phyloP scores from a whole-genome alignment of 2,113 vertebrate genomes.

The Pogonocichla stellata region DNA sequence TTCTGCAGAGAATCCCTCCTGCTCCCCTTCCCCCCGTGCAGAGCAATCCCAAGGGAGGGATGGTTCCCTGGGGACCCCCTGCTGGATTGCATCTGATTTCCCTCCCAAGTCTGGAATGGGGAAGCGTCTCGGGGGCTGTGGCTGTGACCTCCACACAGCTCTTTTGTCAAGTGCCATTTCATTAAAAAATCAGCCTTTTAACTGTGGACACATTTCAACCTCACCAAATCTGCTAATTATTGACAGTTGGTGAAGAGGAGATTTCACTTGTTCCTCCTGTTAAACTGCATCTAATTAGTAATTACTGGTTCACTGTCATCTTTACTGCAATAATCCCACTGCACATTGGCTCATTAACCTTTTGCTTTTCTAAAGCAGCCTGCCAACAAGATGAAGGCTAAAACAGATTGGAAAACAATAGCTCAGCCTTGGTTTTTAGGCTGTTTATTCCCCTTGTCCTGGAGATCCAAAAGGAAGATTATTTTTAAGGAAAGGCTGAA shows the following conservation, averaged over 20 bases:
- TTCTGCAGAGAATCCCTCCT: constrained; percentile 56
- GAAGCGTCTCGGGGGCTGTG: constrained; percentile 24
- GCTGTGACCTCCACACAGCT: constrained; percentile 51
- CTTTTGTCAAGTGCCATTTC: constrained; percentile 52
- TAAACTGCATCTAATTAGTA: constrained; percentile 88
- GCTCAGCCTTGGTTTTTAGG: constrained; percentile 69
- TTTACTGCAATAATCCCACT: constrained; percentile 75
- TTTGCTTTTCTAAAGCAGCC: constrained; percentile 80
- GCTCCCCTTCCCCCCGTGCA: background rate
- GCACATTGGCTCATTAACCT: constrained; percentile 85
- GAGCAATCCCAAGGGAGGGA: constrained; percentile 53
- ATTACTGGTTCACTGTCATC: constrained; percentile 82
- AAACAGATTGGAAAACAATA: constrained; percentile 82
- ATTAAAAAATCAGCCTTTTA: constrained; percentile 78
- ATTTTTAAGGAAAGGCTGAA: background rate
- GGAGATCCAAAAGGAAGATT: constrained; percentile 56
- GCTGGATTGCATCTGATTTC: constrained; percentile 61
- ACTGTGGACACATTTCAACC: constrained; percentile 83
- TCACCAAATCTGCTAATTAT: constrained; percentile 86
- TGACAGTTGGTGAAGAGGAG: constrained; percentile 89
- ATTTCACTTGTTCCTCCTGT: constrained; percentile 87
- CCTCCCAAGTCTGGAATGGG: constrained; percentile 40
- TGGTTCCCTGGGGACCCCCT: constrained; percentile 64
- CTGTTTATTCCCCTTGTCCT: constrained; percentile 72
- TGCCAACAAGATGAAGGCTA: constrained; percentile 82